Conservation (phyloP, 2,888 invertebrate genomes). For the Lepeophtheirus nordmannii region DNA sequence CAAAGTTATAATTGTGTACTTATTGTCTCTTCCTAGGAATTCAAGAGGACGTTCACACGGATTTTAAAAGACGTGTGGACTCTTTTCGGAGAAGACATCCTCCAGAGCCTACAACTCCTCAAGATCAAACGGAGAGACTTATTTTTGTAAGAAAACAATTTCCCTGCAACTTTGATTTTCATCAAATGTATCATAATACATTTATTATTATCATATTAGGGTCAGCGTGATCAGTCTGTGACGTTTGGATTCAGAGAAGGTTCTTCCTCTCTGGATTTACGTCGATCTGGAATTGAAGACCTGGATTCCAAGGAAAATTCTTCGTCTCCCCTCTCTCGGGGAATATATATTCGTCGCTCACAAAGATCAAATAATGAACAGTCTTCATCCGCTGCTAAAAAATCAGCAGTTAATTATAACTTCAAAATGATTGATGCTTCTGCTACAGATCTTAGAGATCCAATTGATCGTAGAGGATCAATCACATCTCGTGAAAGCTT, state of each 20-base stretch:
- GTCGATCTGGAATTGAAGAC: conserved; percentile 3
- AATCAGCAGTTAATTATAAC: neutral
- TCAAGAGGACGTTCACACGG: neutral
- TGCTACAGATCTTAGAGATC: conserved; percentile 14
- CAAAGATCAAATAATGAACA: neutral
- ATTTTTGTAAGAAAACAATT: neutral
- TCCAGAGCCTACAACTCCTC: neutral
- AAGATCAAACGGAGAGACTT: neutral
- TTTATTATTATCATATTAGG: neutral
- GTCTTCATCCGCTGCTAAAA: neutral
- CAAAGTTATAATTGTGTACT: no score
- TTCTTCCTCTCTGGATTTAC: neutral
- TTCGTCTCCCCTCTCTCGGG: neutral
- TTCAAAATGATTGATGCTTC: conserved; percentile 18
- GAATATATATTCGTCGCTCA: neutral
- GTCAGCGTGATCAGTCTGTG: conserved; percentile 18
- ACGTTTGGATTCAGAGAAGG: conserved; percentile 16
- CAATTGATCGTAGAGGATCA: conserved; percentile 13
- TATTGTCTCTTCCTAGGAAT: neutral
- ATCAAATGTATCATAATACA: neutral
- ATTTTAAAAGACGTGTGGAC: neutral
- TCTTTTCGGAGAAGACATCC: neutral
- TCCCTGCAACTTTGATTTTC: neutral
- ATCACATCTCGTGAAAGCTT: conserved; percentile 10
- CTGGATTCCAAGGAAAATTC: neutral